These are phyloP conservation scores for Neosilurus mollespiculum DNA, from an alignment of 2,797 vertebrate genomes.

Conservation along the genomic window DNA sequence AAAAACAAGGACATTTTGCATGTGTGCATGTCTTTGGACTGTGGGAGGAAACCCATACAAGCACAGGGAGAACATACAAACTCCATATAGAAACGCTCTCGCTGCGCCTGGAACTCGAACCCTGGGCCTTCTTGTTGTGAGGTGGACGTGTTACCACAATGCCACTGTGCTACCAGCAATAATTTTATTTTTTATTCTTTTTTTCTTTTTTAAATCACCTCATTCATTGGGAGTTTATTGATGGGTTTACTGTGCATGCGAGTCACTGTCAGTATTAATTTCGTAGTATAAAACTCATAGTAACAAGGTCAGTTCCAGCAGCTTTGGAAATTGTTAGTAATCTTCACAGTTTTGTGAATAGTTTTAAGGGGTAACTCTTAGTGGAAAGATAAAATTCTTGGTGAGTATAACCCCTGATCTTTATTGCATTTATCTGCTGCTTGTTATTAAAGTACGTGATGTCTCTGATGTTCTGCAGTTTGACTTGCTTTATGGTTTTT, in stretches of 20 bases:
- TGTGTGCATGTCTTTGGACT: too few relatives aligned
- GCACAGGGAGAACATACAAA: too few relatives aligned
- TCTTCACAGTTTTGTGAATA: background rate
- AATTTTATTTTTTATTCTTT: background rate
- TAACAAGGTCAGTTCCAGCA: background rate
- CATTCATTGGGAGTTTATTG: background rate
- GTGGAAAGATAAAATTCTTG: background rate
- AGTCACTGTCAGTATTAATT: background rate
- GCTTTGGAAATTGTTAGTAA: background rate
- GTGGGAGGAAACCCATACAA: too few relatives aligned
- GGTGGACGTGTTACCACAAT: too few relatives aligned
- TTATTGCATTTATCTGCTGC: background rate
- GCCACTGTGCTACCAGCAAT: too few relatives aligned
- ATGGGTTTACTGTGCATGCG: background rate
- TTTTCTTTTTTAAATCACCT: background rate
- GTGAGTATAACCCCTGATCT: background rate
- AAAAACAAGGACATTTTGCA: too few relatives aligned
- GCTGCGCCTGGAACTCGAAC: too few relatives aligned
- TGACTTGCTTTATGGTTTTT: background rate
- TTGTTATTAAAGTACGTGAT: background rate
- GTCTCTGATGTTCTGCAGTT: background rate
- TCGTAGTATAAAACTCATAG: too few relatives aligned
- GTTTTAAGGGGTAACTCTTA: background rate
- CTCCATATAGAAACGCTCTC: too few relatives aligned
- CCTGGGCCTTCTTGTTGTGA: too few relatives aligned